Base-by-base conservation (phyloP, 2,888 invertebrate genomes). In the Agriopis aurantiaria region DNA sequence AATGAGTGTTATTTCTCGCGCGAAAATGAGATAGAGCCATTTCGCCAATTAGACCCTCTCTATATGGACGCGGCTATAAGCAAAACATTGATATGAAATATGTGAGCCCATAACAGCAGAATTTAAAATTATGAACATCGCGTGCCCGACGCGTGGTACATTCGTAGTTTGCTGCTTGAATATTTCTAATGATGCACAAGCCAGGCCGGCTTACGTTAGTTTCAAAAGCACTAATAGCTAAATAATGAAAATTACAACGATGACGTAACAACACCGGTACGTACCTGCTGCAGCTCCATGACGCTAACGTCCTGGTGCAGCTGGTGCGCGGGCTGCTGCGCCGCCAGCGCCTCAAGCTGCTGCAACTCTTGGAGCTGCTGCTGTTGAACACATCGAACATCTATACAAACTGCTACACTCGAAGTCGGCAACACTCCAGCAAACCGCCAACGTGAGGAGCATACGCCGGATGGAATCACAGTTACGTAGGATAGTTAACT, bases 361-460 rank as follows among this genome's bases (percentile, higher is more conserved):
- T 52, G 43, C 62, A 62, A 33, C 43, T 62, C 62, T 45, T 53
- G 53, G 45, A 62, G 65, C 64, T 46, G 69, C 68, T 71, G 69
- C 64, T 12, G 58, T 41, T 33, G 14, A 46, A 60, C 8, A 48
- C 56, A 48, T 51, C 14, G 43, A 45, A 56, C 52, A 55, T n/a
- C 33, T 60, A 66, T 45, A 55, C 52, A 17, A 40, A 40, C 59
- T 51, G 41, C 41, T 12, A 14, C 52, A 41, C 14, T 8, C 43
- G 45, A 9, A n/a, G 55, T 11, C 55, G 3, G 9, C 8, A 17
- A 11, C n/a, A 11, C 56, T n/a, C 56, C 56, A n/a, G 14, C 40
- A 55, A 8, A 4, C 41, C 56, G n/a, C 56, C 41, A 9, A 56
- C 8, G 9, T 41, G 41, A 14, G n/a, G 40, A n/a, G 40, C n/a